Evolutionary conservation across 2,888 invertebrate genomes (phyloP), one percentile per base, ranked within the genome.

Genomic region (Lacanobia oleracea): DNA sequence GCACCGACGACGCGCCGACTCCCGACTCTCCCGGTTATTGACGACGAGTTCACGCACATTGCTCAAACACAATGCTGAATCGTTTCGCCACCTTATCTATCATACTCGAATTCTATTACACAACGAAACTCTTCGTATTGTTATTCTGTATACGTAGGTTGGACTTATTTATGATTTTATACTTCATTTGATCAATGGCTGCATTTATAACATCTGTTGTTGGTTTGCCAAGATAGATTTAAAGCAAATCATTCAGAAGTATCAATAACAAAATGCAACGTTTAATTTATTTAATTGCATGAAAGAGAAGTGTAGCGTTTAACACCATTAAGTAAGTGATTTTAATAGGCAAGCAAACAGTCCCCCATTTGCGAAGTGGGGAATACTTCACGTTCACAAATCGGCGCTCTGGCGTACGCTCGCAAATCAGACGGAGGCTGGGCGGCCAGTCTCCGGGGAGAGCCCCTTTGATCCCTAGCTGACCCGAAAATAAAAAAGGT

Each of bases 401-500:
- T 95, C 95, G 94, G 92, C 94, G 93, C 91, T 91, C 91, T 91
- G 91, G 91, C 92, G 93, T 93, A 92, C 92, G 91, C 94, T 94
- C 93, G 93, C 95, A 94, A 95, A 95, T 95, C 95, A 94, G 94
- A 91, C 93, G 91, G 89, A 92, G 91, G 88, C 89, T 89, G 83
- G 81, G 85, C 81, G 88, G 88, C 87, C 90, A 88, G 92, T 93
- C 95, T 92, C 94, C 84, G 89, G 94, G 94, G 95, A 94, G 93
- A 92, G 93, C 93, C 94, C 94, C 94, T 96, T 96, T 96, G 96
- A 96, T 95, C 96, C 95, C 94, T 90, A 92, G 95, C 95, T 95
- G 96, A 96, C 96, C 96, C 96, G 94, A 95, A 94, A 95, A 95
- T 95, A 95, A 96, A 96, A 95, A 96, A 95, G 95, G 95, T 94